These are phyloP conservation scores for Zosterops borbonicus DNA, from an alignment of 2,113 vertebrate genomes.

Conservation along the genomic window DNA sequence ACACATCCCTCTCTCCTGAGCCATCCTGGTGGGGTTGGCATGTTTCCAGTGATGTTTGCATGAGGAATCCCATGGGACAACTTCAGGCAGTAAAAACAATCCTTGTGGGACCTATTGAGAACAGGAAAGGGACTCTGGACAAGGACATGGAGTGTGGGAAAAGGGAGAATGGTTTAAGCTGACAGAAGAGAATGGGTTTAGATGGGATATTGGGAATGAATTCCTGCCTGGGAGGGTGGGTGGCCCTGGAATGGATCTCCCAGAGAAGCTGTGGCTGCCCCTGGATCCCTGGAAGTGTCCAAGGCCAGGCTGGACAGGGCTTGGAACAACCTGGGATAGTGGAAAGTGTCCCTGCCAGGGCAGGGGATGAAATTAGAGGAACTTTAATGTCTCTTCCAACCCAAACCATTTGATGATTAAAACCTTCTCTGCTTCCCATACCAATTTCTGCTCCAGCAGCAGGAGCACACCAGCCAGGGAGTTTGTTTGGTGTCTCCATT, in stretches of 20 bases:
- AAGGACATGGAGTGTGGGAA: background rate
- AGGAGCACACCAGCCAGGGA: background rate
- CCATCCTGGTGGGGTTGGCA: background rate
- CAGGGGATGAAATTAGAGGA: background rate
- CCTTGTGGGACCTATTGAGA: background rate
- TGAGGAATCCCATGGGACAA: accelerated
- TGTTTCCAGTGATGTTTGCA: background rate
- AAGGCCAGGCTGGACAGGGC: accelerated
- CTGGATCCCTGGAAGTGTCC: background rate
- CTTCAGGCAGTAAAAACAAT: background rate
- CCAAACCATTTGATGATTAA: background rate
- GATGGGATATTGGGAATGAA: background rate
- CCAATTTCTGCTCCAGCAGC: background rate
- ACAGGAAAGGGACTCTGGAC: background rate
- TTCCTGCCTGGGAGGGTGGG: accelerated
- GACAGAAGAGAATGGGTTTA: background rate
- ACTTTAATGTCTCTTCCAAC: background rate
- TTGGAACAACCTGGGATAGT: accelerated
- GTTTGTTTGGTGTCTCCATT: background rate
- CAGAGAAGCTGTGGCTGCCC: background rate
- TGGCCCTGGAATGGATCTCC: background rate
- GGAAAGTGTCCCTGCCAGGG: background rate
- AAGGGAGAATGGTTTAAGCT: background rate
- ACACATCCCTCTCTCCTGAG: background rate
- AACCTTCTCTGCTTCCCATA: background rate